A percentile compares a stretch with the other conserved stretches of the same genome.
Conservation (phyloP, 1,140 invertebrate genomes). For the Drosophila varians region DNA sequence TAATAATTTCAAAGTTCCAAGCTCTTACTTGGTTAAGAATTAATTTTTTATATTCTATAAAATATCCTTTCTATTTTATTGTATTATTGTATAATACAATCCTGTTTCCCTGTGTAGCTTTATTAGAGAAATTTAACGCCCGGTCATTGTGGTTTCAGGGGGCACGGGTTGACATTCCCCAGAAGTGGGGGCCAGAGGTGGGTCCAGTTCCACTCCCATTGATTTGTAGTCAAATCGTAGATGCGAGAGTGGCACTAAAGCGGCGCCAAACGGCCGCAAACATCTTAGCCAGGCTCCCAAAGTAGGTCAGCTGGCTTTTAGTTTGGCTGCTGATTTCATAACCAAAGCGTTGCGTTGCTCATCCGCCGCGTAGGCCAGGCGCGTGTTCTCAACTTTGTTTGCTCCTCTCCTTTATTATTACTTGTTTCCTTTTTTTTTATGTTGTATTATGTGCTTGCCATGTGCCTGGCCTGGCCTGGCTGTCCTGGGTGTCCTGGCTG, state of each 20-base stretch:
- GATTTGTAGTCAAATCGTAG: constrained; percentile 72
- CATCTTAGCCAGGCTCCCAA: constrained; percentile 16
- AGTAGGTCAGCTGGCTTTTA: constrained; percentile 31
- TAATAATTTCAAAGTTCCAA: neutral
- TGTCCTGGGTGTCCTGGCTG: constrained; percentile 60
- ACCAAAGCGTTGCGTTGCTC: constrained; percentile 2
- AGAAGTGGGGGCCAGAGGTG: constrained; percentile 17
- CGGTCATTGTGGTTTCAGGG: constrained; percentile 32
- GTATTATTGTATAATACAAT: no score
- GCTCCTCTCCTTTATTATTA: neutral
- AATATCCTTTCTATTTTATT: no score
- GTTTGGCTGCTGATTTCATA: constrained; percentile 20
- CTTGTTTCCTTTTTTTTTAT: constrained; percentile 1
- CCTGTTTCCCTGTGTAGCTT: neutral
- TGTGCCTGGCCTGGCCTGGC: constrained; percentile 10
- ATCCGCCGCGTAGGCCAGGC: constrained; percentile 7
- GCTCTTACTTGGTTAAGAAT: no score
- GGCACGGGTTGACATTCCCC: constrained; percentile 54
- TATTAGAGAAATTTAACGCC: neutral
- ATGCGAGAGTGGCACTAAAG: constrained; percentile 31
- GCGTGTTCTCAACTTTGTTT: constrained; percentile 35
- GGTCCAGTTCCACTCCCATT: constrained; percentile 34
- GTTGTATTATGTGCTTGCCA: neutral
- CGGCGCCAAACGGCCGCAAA: constrained; percentile 38
- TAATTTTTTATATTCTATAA: no score